Evolutionary conservation across 2,888 invertebrate genomes (phyloP).

Genomic region (Diarsia brunnea): DNA sequence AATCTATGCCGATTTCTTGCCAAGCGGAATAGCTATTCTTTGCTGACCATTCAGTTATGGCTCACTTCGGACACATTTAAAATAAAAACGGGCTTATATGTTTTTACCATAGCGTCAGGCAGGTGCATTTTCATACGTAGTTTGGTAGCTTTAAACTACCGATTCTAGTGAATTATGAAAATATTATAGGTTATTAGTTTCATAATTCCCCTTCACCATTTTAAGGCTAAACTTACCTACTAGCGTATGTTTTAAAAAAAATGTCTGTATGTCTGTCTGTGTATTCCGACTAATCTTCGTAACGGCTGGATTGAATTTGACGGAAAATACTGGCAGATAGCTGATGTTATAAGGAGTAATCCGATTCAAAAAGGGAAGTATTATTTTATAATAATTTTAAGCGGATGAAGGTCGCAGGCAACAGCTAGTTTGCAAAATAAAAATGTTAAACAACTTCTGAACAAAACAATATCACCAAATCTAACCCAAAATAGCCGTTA

Average conservation of each 20-base stretch:
- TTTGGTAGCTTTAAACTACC: neutral
- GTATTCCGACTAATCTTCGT: no score
- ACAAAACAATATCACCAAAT: slow-evolving; percentile 9
- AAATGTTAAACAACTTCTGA: neutral
- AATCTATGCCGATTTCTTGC: slow-evolving; percentile 23
- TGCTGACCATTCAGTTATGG: slow-evolving; percentile 35
- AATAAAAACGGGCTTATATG: slow-evolving; percentile 15
- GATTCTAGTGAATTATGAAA: neutral
- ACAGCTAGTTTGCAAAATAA: neutral
- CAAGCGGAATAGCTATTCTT: slow-evolving; percentile 29
- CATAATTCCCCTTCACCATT: neutral
- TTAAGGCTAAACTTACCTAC: neutral
- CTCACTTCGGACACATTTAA: slow-evolving; percentile 12
- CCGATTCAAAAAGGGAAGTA: no score
- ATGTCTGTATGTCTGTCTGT: no score
- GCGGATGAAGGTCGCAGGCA: neutral
- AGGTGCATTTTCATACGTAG: neutral
- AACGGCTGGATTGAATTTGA: no score
- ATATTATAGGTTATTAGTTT: neutral
- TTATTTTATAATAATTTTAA: no score
- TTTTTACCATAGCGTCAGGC: neutral
- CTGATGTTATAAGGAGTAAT: no score
- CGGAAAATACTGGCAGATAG: no score
- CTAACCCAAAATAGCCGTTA: slow-evolving; percentile 30
- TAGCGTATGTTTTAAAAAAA: no score